These are phyloP conservation scores for Pammene fasciana DNA, from an alignment of 2,888 invertebrate species.

Conservation along the genomic window DNA sequence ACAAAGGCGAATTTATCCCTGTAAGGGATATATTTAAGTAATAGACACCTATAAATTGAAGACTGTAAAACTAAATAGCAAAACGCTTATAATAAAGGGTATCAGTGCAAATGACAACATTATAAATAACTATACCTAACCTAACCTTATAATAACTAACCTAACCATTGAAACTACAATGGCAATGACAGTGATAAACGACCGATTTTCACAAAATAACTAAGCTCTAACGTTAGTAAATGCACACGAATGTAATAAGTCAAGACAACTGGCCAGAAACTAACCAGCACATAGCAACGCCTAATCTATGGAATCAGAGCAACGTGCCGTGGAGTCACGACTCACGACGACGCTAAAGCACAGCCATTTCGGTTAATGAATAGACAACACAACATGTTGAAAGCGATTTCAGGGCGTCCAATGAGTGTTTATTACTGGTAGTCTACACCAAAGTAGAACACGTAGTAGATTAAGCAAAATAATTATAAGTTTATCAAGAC, in stretches of 20 bases:
- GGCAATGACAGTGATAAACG: conserved; percentile 13
- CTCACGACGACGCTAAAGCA: conserved; percentile 35
- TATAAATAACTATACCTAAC: neutral
- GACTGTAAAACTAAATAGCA: too few relatives aligned
- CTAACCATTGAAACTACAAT: conserved; percentile 4
- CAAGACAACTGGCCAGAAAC: conserved; percentile 22
- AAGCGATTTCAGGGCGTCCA: conserved; percentile 13
- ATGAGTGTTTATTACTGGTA: conserved; percentile 18
- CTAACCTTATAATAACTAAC: neutral
- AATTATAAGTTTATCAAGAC: neutral
- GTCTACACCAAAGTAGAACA: conserved; percentile 4
- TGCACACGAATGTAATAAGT: conserved; percentile 20
- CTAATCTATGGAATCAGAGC: conserved; percentile 41
- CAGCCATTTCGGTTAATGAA: conserved; percentile 24
- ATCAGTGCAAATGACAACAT: neutral
- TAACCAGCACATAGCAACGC: conserved; percentile 10
- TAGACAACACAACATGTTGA: conserved; percentile 9
- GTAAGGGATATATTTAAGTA: too few relatives aligned
- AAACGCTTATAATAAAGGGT: neutral
- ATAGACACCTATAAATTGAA: too few relatives aligned
- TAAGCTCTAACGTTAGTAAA: conserved; percentile 19
- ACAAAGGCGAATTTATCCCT: too few relatives aligned
- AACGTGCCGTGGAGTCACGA: conserved; percentile 38
- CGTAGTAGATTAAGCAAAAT: neutral
- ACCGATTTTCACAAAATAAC: conserved; percentile 18